Evolutionary conservation across 2,888 invertebrate genomes (phyloP), one percentile per base, ranked within the genome.

Genomic region (Electrophaes corylata): DNA sequence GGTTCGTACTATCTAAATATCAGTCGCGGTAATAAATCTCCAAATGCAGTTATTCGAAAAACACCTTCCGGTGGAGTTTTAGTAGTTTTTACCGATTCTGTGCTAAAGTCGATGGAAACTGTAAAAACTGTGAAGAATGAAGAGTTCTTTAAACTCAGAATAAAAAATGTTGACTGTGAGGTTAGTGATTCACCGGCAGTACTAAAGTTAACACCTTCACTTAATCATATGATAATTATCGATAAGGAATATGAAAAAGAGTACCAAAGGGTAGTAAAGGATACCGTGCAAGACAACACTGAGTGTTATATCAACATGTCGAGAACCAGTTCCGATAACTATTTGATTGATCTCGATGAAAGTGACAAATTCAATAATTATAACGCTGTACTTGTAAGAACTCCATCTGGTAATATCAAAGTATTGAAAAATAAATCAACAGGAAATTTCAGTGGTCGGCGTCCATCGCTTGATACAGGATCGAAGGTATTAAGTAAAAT

Each of bases 221-320:
- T 71, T 1, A 84, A 84, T 66, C 87, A 72, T 58, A 54, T 77
- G 16, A 62, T 88, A 39, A 63, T 84, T 33, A 57, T 87, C 39
- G 84, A 89, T 52, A 87, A 84, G 64, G 89, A 90, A 72, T 87
- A 78, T 67, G 84, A 85, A 69, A 81, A 66, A 29, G 62, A 39
- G 19, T 81, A 73, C 40, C 76, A 61, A 35, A 49, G 78, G 48
- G 64, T 66, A 4, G 64, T 84, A 6, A 66, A 72, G 16, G 55
- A 73, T 23, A 55, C 66, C 23, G 56, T 83, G 16, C 65, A 58
- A 26, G 62, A 73, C 8, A 59, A 74, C 20, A 69, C 59, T 10
- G 57, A 75, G 39, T 74, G 74, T 57, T 68, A 65, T 49, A 65
- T 82, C 33, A 62, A 73, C 46, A 63, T 88, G 40, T 60, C 55